Evolutionary conservation across 1,140 invertebrate species (phyloP).

Genomic region (Zaprionus capensis): DNA sequence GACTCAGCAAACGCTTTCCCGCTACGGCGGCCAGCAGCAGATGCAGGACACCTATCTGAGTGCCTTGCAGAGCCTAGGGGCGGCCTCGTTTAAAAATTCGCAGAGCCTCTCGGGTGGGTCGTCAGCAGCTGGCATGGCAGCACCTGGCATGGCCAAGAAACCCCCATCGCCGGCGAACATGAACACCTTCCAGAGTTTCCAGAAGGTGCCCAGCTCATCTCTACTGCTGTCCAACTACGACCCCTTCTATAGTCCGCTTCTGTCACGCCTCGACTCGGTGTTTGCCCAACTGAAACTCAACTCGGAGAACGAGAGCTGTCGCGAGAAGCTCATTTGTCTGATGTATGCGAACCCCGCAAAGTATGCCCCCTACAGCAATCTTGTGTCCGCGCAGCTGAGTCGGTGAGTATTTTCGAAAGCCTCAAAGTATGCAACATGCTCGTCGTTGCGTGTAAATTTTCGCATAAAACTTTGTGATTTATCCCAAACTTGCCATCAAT

Average conservation of each 20-base stretch:
- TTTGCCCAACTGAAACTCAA: constrained; percentile 90
- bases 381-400: constrained; percentile 93
- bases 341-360: constrained; percentile 94
- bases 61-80: constrained; percentile 74
- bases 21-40: constrained; percentile 70
- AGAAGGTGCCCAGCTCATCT: constrained; percentile 92
- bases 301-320: constrained; percentile 87
- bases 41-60: constrained; percentile 80
- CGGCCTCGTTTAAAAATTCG: constrained; percentile 79
- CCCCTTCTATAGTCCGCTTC: constrained; percentile 92
- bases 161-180: constrained; percentile 71
- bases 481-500: constrained; percentile 2
- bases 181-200: constrained; percentile 88
- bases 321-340: constrained; percentile 92
- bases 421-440: constrained; percentile 49
- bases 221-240: constrained; percentile 93
- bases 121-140: constrained; percentile 50
- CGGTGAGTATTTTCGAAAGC: constrained; percentile 85
- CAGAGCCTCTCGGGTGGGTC: constrained; percentile 69
- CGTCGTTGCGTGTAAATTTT: not conserved
- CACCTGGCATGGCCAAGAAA: constrained; percentile 66
- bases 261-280: constrained; percentile 92
- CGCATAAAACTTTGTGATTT: constrained; percentile 14
- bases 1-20: constrained; percentile 63
- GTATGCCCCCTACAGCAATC: constrained; percentile 93